These are phyloP conservation scores for Chlamydotis undulata DNA, from an alignment of 2,113 vertebrate genomes.

Conservation along the genomic window DNA sequence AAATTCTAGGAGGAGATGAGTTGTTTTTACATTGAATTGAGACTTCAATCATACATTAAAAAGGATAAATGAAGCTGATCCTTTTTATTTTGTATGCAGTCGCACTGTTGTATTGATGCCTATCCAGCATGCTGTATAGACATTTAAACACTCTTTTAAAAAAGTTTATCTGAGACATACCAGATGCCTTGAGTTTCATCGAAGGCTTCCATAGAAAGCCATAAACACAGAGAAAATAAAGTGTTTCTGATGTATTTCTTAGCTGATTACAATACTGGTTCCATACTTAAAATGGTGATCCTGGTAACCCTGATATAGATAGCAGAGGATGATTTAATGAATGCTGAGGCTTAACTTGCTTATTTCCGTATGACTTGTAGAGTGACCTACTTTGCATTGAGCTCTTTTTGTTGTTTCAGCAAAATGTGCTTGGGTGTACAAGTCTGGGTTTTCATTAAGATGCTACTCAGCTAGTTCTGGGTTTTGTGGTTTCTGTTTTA, in stretches of 20 bases:
- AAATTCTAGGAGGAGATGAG: not conserved
- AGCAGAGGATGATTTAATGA: conserved; percentile 7
- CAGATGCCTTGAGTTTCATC: conserved; percentile 48
- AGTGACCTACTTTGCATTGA: conserved; percentile 46
- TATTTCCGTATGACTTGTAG: conserved; percentile 39
- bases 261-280: not conserved
- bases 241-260: not conserved
- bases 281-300: not conserved
- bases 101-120: not conserved
- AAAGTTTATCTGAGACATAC: conserved; percentile 51
- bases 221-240: not conserved
- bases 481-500: conserved; percentile 35
- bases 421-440: not conserved
- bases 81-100: not conserved
- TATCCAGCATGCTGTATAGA: not conserved
- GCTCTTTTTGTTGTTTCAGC: conserved; percentile 19
- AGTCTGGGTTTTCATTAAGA: conserved; percentile 19
- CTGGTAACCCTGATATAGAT: not conserved
- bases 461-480: not conserved
- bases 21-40: not conserved
- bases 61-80: not conserved
- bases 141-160: not conserved
- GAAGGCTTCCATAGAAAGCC: conserved; percentile 32
- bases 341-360: not conserved
- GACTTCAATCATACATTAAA: not conserved